A percentile compares a stretch with the other conserved stretches of the same genome.
These are phyloP conservation scores for Mesorhabditis belari DNA, from an alignment of 2,888 invertebrate genomes.

Conservation along the genomic window DNA sequence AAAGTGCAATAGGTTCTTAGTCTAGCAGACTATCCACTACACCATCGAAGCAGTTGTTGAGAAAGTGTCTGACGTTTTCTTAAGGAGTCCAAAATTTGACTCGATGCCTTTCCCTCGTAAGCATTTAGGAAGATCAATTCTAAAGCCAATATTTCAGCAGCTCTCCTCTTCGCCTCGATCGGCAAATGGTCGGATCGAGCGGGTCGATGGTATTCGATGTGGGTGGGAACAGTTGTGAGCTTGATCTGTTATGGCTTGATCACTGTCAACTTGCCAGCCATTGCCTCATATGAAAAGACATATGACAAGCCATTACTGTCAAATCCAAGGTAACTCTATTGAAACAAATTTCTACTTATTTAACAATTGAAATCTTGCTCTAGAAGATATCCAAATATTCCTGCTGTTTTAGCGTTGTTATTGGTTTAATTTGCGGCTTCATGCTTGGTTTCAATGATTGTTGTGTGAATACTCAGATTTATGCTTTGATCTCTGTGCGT, in stretches of 20 bases:
- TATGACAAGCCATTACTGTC: neutral
- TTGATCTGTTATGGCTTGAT: neutral
- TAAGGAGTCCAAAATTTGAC: no score
- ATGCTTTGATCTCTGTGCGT: neutral
- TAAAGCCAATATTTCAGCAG: neutral
- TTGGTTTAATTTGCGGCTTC: neutral
- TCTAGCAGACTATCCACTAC: no score
- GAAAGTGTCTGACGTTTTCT: no score
- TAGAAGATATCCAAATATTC: neutral
- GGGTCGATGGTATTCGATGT: neutral
- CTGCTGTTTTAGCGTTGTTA: neutral
- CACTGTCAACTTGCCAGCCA: neutral
- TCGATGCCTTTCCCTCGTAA: no score
- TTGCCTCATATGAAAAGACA: neutral
- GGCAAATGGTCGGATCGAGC: neutral
- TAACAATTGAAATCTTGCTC: no score
- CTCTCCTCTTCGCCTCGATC: neutral
- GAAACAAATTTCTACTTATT: no score
- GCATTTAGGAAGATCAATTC: no score
- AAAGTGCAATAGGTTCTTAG: no score
- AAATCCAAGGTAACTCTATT: neutral
- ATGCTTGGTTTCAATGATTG: neutral
- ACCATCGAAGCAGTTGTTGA: no score
- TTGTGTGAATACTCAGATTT: neutral
- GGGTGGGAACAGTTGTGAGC: neutral